A percentile compares a stretch with the other conserved stretches of the same genome.
Conservation (phyloP, 2,888 invertebrate species). For the Crepidodera aurea region DNA sequence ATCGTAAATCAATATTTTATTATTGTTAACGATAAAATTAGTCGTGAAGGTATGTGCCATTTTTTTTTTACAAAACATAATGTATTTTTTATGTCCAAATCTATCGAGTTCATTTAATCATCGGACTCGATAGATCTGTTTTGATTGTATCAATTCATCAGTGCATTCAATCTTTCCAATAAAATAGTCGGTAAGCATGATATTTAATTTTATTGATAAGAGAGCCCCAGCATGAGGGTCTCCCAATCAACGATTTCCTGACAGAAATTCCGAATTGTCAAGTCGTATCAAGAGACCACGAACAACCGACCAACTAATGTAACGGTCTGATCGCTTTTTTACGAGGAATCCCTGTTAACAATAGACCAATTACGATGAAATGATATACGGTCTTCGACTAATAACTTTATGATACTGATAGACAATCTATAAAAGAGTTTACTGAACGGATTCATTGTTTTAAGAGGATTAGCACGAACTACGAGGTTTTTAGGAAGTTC, state of each 20-base stretch:
- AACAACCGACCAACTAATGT: slow-evolving; percentile 2
- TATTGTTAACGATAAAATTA: not conserved
- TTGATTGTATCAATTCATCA: slow-evolving; percentile 4
- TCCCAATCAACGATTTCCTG: slow-evolving; percentile 3
- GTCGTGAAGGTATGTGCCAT: not conserved
- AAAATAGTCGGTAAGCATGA: slow-evolving; percentile 8
- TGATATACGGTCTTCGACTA: slow-evolving; percentile 33
- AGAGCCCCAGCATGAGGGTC: slow-evolving; percentile 14
- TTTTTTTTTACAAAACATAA: too few species aligned
- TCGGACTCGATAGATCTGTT: not conserved
- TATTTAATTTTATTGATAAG: slow-evolving; percentile 12
- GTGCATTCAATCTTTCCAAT: not conserved
- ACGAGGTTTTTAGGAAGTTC: too few species aligned
- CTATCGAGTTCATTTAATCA: not conserved
- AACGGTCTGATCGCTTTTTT: slow-evolving; percentile 21
- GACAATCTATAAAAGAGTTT: slow-evolving; percentile 12
- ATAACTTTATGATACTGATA: slow-evolving; percentile 35
- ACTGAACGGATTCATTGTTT: slow-evolving; percentile 1
- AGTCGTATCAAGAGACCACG: not conserved
- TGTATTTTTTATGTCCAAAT: too few species aligned
- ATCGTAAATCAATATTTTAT: slow-evolving; percentile 1
- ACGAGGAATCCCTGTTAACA: slow-evolving; percentile 27
- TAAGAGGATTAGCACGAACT: not conserved
- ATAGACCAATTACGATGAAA: slow-evolving; percentile 37
- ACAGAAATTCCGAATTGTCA: slow-evolving; percentile 3